phyloP scores from a whole-genome alignment of 2,113 vertebrate genomes.

The Trogon melanurus region DNA sequence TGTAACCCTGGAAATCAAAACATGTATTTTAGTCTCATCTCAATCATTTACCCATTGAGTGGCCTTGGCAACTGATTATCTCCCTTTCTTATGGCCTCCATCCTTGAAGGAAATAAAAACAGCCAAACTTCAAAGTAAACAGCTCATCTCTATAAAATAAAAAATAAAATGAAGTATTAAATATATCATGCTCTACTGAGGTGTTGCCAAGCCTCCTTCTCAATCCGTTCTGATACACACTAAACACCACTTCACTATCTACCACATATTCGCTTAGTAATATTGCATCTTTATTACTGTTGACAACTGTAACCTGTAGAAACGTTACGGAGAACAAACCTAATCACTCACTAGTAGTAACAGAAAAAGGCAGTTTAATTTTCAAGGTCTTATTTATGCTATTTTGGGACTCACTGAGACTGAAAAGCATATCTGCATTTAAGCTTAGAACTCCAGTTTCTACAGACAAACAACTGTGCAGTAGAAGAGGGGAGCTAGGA shows the following conservation, averaged over 20 bases:
- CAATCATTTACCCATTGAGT: neutral
- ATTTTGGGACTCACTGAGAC: conserved; percentile 50
- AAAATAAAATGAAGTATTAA: neutral
- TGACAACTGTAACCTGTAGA: conserved; percentile 12
- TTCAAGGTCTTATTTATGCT: conserved; percentile 46
- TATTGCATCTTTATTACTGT: neutral
- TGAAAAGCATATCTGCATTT: conserved; percentile 28
- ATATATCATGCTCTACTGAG: neutral
- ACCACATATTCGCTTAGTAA: neutral
- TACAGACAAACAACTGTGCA: neutral
- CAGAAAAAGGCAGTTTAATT: conserved; percentile 37
- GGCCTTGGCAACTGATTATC: neutral
- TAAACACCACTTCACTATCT: neutral
- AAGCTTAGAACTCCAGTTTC: neutral
- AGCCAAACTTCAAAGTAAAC: neutral
- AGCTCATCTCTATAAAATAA: neutral
- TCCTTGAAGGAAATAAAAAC: neutral
- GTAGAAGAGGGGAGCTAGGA: neutral
- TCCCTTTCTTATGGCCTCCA: neutral
- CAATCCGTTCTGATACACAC: neutral
- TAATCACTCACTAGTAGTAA: neutral
- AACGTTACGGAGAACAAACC: neutral
- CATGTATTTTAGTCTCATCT: neutral
- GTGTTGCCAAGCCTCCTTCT: neutral
- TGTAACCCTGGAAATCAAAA: neutral